These are phyloP conservation scores for Loris lydekkerianus DNA, from an alignment of 2,797 vertebrate species.

Conservation along the genomic window DNA sequence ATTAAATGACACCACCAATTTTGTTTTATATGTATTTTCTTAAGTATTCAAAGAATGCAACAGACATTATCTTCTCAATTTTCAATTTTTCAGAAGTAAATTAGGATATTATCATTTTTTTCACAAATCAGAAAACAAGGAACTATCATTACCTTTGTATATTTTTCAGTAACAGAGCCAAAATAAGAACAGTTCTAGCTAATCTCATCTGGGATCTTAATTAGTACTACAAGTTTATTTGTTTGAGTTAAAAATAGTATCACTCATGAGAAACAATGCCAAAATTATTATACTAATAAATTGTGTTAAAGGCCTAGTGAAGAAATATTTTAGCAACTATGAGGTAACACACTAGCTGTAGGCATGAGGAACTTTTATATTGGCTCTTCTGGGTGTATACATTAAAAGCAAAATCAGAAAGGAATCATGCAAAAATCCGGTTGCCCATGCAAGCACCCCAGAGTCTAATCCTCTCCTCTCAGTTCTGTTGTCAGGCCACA, in stretches of 20 bases:
- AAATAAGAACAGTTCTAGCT: constrained; percentile 81
- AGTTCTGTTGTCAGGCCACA: constrained; percentile 85
- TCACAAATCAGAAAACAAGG: constrained; percentile 81
- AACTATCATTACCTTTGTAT: constrained; percentile 78
- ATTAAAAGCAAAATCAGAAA: constrained; percentile 85
- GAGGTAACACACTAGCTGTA: constrained; percentile 82
- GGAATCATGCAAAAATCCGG: constrained; percentile 85
- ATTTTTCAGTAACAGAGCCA: constrained; percentile 80
- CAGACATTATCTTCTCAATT: constrained; percentile 80
- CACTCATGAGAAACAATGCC: constrained; percentile 82
- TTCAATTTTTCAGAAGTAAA: constrained; percentile 75
- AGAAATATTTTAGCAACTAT: constrained; percentile 81
- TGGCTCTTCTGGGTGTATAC: constrained; percentile 82
- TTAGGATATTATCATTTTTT: constrained; percentile 80
- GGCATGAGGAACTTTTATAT: constrained; percentile 83
- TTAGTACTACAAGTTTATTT: constrained; percentile 82
- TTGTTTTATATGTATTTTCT: constrained; percentile 78
- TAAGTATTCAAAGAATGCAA: constrained; percentile 81
- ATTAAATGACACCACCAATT: constrained; percentile 78
- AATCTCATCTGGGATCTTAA: constrained; percentile 81
- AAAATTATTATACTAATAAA: constrained; percentile 83
- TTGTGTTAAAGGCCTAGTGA: constrained; percentile 79
- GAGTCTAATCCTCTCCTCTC: constrained; percentile 85
- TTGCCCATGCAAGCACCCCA: constrained; percentile 85
- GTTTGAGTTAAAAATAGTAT: constrained; percentile 81